These are phyloP conservation scores for Halictus quadricinctus DNA, from an alignment of 2,888 invertebrate species.

Conservation along the genomic window DNA sequence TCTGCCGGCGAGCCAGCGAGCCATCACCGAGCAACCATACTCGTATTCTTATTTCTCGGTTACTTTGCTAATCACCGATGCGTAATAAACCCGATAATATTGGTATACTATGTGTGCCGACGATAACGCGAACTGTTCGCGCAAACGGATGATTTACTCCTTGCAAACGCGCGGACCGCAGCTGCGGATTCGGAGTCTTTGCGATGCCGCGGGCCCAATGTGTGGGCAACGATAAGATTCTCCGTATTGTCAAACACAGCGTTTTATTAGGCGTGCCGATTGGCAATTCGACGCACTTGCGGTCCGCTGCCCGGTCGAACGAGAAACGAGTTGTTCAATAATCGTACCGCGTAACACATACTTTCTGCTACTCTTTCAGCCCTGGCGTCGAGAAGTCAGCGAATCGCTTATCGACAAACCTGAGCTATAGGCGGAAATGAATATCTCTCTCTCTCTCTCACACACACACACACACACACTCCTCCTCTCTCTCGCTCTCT, in stretches of 20 bases:
- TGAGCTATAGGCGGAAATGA: not conserved
- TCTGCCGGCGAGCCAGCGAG: no score
- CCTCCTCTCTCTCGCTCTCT: no score
- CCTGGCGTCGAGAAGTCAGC: not conserved
- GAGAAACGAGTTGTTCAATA: not conserved
- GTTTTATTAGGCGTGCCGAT: not conserved
- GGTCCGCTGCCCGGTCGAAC: not conserved
- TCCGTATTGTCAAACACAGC: not conserved
- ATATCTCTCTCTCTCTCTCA: not conserved
- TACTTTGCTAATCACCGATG: not conserved
- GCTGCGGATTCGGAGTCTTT: not conserved
- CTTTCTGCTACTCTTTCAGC: not conserved
- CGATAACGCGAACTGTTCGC: not conserved
- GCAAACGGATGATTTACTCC: not conserved
- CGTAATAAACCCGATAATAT: not conserved
- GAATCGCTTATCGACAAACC: not conserved
- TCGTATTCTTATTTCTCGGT: not conserved
- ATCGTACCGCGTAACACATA: no score
- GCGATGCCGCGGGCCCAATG: not conserved
- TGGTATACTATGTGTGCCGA: not conserved
- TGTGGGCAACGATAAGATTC: conserved; percentile 9
- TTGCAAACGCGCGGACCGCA: not conserved
- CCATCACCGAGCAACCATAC: not conserved
- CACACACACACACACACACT: no score
- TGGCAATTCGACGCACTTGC: not conserved